A percentile compares a stretch with the other conserved stretches of the same genome.
Evolutionary conservation across 2,113 vertebrate species (phyloP).

Genomic region (Syngnathoides biaculeatus): DNA sequence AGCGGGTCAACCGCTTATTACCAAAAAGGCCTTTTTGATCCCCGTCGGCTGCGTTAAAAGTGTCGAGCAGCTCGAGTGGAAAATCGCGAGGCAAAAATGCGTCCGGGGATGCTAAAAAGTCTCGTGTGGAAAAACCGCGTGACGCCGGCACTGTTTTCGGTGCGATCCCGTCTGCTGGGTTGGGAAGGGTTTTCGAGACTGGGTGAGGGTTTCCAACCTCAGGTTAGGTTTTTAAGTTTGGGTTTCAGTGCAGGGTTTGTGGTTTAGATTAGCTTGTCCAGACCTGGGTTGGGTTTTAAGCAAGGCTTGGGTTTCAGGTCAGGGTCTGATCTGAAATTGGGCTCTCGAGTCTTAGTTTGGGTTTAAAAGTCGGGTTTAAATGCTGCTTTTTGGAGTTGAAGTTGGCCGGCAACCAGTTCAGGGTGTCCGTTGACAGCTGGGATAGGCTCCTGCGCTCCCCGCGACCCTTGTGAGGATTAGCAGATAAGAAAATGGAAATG

Average conservation of each 20-base stretch:
- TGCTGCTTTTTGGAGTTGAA: background rate
- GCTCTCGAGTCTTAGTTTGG: no score
- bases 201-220: no score
- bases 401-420: no score
- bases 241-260: background rate
- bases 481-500: no score
- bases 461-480: no score
- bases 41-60: background rate
- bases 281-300: background rate
- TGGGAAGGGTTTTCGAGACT: background rate
- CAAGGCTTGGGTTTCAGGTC: background rate
- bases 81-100: background rate
- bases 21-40: background rate
- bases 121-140: no score
- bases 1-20: constrained; percentile 9
- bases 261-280: background rate
- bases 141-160: background rate
- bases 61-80: background rate
- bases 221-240: background rate
- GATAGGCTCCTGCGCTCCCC: no score
- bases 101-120: background rate
- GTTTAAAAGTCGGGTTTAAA: background rate
- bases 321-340: background rate
- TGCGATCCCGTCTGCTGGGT: background rate
- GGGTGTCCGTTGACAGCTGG: no score